Conservation (phyloP, 2,113 vertebrate genomes). For the Vidua macroura region DNA sequence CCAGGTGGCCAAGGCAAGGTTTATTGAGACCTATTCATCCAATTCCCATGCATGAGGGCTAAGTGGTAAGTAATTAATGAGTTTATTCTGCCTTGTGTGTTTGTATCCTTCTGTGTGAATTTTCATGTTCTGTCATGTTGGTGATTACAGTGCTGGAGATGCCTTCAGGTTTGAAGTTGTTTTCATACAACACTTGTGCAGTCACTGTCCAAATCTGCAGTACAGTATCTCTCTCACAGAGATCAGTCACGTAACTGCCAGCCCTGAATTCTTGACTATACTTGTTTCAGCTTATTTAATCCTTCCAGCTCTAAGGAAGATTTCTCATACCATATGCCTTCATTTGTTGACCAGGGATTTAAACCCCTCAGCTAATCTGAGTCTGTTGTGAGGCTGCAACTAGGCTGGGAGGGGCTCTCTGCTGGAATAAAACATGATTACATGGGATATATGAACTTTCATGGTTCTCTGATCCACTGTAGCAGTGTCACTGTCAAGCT, state of each 20-base stretch:
- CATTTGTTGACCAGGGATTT: background rate
- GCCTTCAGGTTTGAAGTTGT: background rate
- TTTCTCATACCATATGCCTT: conserved; percentile 38
- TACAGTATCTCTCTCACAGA: background rate
- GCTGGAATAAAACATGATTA: background rate
- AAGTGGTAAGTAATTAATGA: too few relatives aligned
- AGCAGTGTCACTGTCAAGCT: background rate
- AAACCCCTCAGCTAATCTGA: conserved; percentile 14
- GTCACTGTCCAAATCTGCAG: background rate
- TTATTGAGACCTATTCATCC: background rate
- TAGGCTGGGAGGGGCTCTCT: background rate
- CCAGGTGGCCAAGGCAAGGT: background rate
- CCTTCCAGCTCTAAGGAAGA: background rate
- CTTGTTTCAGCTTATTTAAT: conserved; percentile 7
- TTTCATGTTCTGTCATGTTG: accelerated
- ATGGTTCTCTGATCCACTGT: background rate
- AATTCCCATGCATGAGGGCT: background rate
- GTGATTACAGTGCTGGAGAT: background rate
- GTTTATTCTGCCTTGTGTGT: accelerated
- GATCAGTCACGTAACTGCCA: background rate
- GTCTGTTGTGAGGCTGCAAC: background rate
- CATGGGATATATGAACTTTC: background rate
- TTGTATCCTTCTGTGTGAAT: background rate
- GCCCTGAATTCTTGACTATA: background rate
- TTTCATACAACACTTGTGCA: background rate